A percentile compares a stretch with the other conserved stretches of the same genome.
Conservation (phyloP, 1,140 invertebrate species). For the Dendroctonus ponderosae region DNA sequence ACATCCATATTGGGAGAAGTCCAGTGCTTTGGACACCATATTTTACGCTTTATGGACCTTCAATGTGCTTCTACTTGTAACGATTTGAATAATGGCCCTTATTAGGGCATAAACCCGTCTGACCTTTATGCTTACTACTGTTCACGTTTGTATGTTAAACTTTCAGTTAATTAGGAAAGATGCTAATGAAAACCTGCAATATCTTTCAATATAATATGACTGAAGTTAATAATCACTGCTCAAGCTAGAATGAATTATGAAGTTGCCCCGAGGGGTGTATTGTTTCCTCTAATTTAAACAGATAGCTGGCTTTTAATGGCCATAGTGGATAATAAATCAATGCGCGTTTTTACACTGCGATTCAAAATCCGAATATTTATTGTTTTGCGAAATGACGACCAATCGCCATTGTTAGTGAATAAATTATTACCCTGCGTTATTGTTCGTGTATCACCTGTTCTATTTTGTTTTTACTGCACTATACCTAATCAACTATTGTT, state of each 20-base stretch:
- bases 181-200: no score
- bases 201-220: no score
- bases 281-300: slow-evolving; percentile 18
- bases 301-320: slow-evolving; percentile 11
- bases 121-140: slow-evolving; percentile 15
- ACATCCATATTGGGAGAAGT: slow-evolving; percentile 31
- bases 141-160: neutral
- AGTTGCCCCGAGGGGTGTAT: slow-evolving; percentile 4
- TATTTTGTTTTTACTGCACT: slow-evolving; percentile 11
- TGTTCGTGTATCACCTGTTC: slow-evolving; percentile 14
- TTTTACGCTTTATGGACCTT: slow-evolving; percentile 33
- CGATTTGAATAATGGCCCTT: slow-evolving; percentile 29
- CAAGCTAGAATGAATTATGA: slow-evolving; percentile 4
- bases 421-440: slow-evolving; percentile 10
- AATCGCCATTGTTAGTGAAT: slow-evolving; percentile 15
- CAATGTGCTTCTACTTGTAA: slow-evolving; percentile 25
- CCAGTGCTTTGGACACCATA: slow-evolving; percentile 31
- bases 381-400: slow-evolving; percentile 15
- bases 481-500: neutral
- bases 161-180: no score
- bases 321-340: slow-evolving; percentile 18
- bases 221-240: no score
- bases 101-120: slow-evolving; percentile 23
- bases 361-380: slow-evolving; percentile 18
- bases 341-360: slow-evolving; percentile 7